Conservation (phyloP, 2,113 vertebrate genomes). For the cattle (Bos taurus) region DNA sequence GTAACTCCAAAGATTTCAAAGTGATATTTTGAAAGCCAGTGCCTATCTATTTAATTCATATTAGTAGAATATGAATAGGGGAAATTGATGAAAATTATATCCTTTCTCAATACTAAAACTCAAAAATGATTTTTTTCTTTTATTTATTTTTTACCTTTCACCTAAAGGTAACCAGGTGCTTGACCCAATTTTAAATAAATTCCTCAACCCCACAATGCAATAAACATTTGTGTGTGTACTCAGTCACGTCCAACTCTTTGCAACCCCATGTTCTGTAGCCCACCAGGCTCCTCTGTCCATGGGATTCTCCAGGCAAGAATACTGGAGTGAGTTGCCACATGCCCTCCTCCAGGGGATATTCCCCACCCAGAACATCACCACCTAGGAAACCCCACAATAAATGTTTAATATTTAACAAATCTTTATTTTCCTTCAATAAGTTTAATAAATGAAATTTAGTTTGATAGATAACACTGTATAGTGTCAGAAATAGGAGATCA, state of each 20-base stretch:
- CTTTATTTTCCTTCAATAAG: not conserved
- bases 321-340: not conserved
- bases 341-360: not conserved
- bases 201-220: not conserved
- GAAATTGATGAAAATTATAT: slow-evolving; percentile 1
- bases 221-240: not conserved
- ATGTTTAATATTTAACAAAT: not conserved
- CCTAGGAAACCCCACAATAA: not conserved
- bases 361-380: not conserved
- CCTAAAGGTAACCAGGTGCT: not conserved
- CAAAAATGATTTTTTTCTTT: not conserved
- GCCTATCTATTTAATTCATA: not conserved
- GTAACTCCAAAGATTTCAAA: slow-evolving; percentile 27
- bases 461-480: not conserved
- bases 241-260: not conserved
- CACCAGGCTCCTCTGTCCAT: not conserved
- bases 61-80: not conserved
- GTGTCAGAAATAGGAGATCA: not conserved
- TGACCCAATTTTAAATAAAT: slow-evolving; percentile 1
- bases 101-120: not conserved
- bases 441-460: not conserved
- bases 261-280: not conserved
- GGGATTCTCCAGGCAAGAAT: not conserved
- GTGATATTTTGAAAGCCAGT: not conserved
- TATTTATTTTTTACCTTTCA: slow-evolving; percentile 22